Base-by-base conservation (phyloP, 2,797 vertebrate species). In the Manis crassicaudata region DNA sequence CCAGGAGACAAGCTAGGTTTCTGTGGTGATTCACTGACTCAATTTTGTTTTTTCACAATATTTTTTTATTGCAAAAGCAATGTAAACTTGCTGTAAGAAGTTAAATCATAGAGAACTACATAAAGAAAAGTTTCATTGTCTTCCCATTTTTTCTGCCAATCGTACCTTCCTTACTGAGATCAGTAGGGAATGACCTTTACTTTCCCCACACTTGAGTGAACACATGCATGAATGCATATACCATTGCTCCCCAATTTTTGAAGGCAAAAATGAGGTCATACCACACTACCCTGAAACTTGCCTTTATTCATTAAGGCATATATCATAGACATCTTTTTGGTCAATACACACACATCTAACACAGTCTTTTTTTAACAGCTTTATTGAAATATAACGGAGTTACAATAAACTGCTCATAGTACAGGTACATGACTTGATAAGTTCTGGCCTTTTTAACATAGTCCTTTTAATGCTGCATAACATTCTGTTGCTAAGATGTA, bases 181-280 rank as follows among this genome's bases (percentile, higher is more conserved):
- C 40, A 13, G 35, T 40, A 54, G 35, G 29, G 67, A 88, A 50
- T 7, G 46, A 46, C 32, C 79, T 67, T 82, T 40, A 3, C 37
- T 25, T 80, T 32, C 50, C 27, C 20, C 25, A 35, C 0, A 16
- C 87, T 73, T 5, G 23, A 12, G 16, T 37, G 67, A 81, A 82
- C 14, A 35, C 2, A 3, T 0, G 1, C 5, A 11, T 0, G 9
- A 35, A 29, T 9, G n/a, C 3, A 0, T 4, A 5, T 4, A 13
- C 62, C 32, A 25, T 10, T 4, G 2, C 7, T n/a, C 17, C 12
- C 52, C 54, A 32, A 12, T 6, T 54, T 65, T 52, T 25, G 43
- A 90, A 50, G 29, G 18, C 52, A 29, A 1, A 73, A 37, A 75
- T 43, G 63, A 75, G 91, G 65, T 91, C 21, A n/a, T 2, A 7